Evolutionary conservation across 1,140 invertebrate genomes (phyloP).

Genomic region (Apis florea): DNA sequence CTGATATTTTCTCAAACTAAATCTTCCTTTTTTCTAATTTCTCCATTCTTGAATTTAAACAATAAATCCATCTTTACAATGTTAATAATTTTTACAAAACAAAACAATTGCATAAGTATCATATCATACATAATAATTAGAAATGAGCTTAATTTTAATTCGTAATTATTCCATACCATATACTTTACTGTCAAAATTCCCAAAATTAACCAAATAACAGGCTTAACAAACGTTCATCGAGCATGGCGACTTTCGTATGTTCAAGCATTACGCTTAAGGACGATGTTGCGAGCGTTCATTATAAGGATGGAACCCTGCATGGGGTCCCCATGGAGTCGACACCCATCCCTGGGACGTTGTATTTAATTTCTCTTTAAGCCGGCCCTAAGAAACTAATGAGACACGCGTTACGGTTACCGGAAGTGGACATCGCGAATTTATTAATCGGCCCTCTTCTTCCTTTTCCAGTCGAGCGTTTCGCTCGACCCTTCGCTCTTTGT

Average conservation of each 20-base stretch:
- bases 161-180: too few relatives aligned
- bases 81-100: too few relatives aligned
- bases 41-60: too few relatives aligned
- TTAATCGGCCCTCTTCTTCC: slow-evolving; percentile 56
- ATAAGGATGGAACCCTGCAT: slow-evolving; percentile 71
- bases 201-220: background rate
- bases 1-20: too few relatives aligned
- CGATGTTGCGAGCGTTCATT: slow-evolving; percentile 72
- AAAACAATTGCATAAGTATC: too few relatives aligned
- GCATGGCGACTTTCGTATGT: slow-evolving; percentile 25
- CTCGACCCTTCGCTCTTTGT: background rate
- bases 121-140: too few relatives aligned
- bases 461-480: background rate
- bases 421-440: slow-evolving; percentile 70
- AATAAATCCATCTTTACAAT: too few relatives aligned
- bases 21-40: too few relatives aligned
- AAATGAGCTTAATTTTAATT: background rate
- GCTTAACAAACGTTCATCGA: slow-evolving; percentile 1
- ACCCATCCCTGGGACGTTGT: slow-evolving; percentile 71
- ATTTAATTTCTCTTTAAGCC: slow-evolving; percentile 75
- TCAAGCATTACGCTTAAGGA: slow-evolving; percentile 64
- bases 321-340: slow-evolving; percentile 72
- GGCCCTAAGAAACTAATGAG: slow-evolving; percentile 74
- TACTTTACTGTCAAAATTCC: too few relatives aligned
- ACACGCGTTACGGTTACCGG: slow-evolving; percentile 71